These are phyloP conservation scores for Trachelus tabidus DNA, from an alignment of 2,888 invertebrate genomes.

Conservation along the genomic window DNA sequence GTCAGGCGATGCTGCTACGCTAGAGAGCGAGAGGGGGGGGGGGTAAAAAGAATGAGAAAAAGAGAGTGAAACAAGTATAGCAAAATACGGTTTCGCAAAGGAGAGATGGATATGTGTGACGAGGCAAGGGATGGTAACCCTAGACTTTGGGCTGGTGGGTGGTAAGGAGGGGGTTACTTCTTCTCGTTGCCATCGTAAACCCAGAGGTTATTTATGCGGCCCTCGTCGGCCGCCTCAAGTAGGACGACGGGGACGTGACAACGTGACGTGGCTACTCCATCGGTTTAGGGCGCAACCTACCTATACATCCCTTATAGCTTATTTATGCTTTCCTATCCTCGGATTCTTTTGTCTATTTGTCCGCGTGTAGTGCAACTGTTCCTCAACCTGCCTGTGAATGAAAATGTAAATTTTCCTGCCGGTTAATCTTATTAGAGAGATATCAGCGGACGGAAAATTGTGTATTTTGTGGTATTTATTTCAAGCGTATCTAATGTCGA, in stretches of 20 bases:
- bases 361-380: too few relatives aligned
- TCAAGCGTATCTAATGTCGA: not conserved
- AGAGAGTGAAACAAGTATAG: constrained; percentile 21
- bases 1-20: constrained; percentile 28
- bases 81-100: too few relatives aligned
- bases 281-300: constrained; percentile 22
- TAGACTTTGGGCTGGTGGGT: not conserved
- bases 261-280: constrained; percentile 59
- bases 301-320: constrained; percentile 39
- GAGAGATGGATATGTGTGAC: too few relatives aligned
- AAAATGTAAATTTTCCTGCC: too few relatives aligned
- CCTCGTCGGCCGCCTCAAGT: constrained; percentile 59
- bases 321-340: constrained; percentile 13
- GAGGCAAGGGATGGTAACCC: too few relatives aligned
- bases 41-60: constrained; percentile 9
- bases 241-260: constrained; percentile 60
- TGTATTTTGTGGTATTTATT: too few relatives aligned
- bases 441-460: too few relatives aligned
- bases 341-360: too few relatives aligned
- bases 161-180: constrained; percentile 14
- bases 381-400: too few relatives aligned
- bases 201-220: constrained; percentile 63
- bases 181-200: constrained; percentile 53
- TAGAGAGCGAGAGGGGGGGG: constrained; percentile 27
- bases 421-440: too few relatives aligned